A percentile compares a stretch with the other conserved stretches of the same genome.
These are phyloP conservation scores for Verasper variegatus DNA, from an alignment of 2,113 vertebrate species.

Conservation along the genomic window DNA sequence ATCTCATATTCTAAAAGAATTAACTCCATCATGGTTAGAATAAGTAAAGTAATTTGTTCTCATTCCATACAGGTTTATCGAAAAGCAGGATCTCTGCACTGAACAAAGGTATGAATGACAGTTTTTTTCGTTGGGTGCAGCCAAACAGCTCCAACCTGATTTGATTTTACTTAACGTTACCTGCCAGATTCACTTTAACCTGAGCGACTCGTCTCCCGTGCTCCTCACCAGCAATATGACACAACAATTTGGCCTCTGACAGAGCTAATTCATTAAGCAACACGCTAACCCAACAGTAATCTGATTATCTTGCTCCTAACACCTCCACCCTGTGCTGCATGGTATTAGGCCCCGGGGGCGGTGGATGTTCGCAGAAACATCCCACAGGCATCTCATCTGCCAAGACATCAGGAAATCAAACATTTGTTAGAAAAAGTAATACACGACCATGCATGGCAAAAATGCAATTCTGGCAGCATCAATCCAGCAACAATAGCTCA, in stretches of 20 bases:
- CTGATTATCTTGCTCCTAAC: constrained; percentile 57
- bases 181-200: constrained; percentile 27
- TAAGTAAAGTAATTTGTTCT: background rate
- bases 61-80: background rate
- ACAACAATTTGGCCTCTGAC: constrained; percentile 49
- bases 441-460: background rate
- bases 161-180: constrained; percentile 16
- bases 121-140: background rate
- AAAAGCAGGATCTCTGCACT: background rate
- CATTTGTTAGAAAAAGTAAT: too few relatives aligned
- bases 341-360: background rate
- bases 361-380: background rate
- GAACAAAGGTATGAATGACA: background rate
- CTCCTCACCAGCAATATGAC: constrained; percentile 40
- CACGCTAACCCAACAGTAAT: constrained; percentile 51
- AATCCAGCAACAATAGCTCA: background rate
- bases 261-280: constrained; percentile 49
- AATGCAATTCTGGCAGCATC: background rate
- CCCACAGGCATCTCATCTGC: background rate
- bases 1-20: background rate
- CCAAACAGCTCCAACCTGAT: background rate
- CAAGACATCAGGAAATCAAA: background rate
- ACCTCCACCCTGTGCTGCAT: constrained; percentile 25
- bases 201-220: background rate
- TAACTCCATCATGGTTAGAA: background rate